Base-by-base conservation (phyloP, 2,888 invertebrate genomes). In the Nebria brevicollis region DNA sequence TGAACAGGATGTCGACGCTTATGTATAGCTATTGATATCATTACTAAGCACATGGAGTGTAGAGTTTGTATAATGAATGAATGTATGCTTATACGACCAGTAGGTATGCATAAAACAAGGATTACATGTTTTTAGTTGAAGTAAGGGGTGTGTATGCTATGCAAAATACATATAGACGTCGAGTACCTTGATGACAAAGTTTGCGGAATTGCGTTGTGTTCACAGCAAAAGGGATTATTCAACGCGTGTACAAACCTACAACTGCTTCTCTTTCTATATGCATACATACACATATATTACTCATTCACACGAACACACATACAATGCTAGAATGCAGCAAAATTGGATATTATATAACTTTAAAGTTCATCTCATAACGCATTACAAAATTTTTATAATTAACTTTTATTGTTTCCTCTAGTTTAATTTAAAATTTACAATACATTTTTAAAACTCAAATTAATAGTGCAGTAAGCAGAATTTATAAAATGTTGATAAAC, bases 101-200 rank as follows among this genome's bases (percentile, higher is more conserved):
- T 54, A 54, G 54, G 54, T 54, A 54, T 54, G 13, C 54, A 54
- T 54, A 54, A 54, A 54, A 54, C 54, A 54, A 13, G 54, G 54
- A 54, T 54, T 54, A 54, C 54, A 54, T 54, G 54, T 54, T 54
- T 54, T 54, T 54, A 54, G 54, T 54, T 54, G 54, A 54, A 54
- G 54, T 54, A 54, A 11, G 54, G 54, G 54, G 54, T 54, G 54
- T 54, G 54, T 54, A 3, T 54, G 54, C 54, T 54, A 54, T 54
- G 54, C 54, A 54, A 54, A 54, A 54, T 54, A 54, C 54, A 54
- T 54, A 54, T 5, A 34, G 34, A 34, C 15, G 68, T 70, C 42
- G 77, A 54, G 70, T 68, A 74, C 74, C 74, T 74, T 74, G 74
- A 74, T 74, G 74, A 25, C 34, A 77, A 77, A 77, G 77, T 77